Evolutionary conservation across 2,797 vertebrate species (phyloP).

Genomic region (Gymnoscopelus microlampas): DNA sequence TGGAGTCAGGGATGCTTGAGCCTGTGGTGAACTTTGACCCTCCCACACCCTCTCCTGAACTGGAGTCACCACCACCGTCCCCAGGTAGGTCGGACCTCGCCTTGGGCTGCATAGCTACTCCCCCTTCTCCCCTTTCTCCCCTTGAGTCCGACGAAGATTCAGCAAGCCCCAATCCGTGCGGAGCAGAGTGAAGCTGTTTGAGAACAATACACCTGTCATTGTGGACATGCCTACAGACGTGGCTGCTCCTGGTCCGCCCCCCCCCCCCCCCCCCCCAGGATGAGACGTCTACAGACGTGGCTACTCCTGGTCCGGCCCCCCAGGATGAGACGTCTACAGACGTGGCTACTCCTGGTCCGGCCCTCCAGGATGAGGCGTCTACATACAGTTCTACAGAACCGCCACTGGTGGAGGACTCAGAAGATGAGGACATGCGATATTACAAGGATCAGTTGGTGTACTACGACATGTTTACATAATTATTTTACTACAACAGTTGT

Average conservation of each 20-base stretch:
- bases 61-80: slow-evolving; percentile 85
- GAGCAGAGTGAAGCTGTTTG: slow-evolving; percentile 98
- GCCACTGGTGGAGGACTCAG: too few relatives aligned
- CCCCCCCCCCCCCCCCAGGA: too few relatives aligned
- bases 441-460: too few relatives aligned
- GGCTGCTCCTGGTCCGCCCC: too few relatives aligned
- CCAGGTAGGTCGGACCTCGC: slow-evolving; percentile 81
- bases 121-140: slow-evolving; percentile 79
- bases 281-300: too few relatives aligned
- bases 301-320: slow-evolving; percentile 76
- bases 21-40: slow-evolving; percentile 83
- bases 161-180: slow-evolving; percentile 96
- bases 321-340: too few relatives aligned
- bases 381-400: too few relatives aligned
- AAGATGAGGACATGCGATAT: too few relatives aligned
- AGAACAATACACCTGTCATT: slow-evolving; percentile 93
- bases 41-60: slow-evolving; percentile 76
- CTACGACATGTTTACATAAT: too few relatives aligned
- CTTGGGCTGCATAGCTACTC: slow-evolving; percentile 84
- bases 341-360: slow-evolving; percentile 86
- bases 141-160: slow-evolving; percentile 92
- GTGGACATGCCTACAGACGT: too few relatives aligned
- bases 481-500: too few relatives aligned
- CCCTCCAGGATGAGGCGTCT: slow-evolving; percentile 79
- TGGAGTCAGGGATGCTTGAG: slow-evolving; percentile 83